These are phyloP conservation scores for Nesidiocoris tenuis DNA, from an alignment of 2,888 invertebrate species.

Conservation along the genomic window DNA sequence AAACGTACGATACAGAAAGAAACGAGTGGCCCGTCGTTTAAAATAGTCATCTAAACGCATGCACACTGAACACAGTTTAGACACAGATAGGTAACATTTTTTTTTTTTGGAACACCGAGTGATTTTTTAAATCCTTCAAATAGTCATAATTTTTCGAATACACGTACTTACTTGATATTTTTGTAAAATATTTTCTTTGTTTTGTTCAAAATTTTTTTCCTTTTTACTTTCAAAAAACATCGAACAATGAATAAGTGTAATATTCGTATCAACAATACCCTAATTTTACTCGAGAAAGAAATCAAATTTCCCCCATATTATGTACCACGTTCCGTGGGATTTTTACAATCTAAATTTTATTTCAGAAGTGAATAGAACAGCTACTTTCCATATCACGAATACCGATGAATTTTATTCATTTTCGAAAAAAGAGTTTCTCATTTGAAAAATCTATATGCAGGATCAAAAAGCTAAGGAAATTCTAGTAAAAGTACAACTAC, in stretches of 20 bases:
- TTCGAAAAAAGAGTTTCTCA: neutral
- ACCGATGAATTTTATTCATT: neutral
- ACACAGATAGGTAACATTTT: conserved; percentile 45
- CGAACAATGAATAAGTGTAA: conserved; percentile 32
- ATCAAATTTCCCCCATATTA: neutral
- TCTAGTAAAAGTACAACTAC: conserved; percentile 27
- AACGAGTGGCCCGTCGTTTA: conserved; percentile 3
- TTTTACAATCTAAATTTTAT: neutral
- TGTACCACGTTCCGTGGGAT: neutral
- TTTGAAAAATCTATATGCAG: neutral
- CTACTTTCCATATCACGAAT: neutral
- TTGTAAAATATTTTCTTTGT: conserved; percentile 33
- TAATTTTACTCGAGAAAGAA: neutral
- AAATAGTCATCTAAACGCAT: neutral
- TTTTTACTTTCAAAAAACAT: conserved; percentile 31
- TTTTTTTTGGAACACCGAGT: conserved; percentile 45
- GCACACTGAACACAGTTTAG: conserved; percentile 48
- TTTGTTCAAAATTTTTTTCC: neutral
- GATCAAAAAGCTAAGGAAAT: conserved; percentile 28
- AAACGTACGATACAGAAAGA: neutral
- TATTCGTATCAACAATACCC: neutral
- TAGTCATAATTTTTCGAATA: conserved; percentile 25
- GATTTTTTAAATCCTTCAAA: conserved; percentile 26
- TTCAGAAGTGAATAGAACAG: neutral
- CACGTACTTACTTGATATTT: conserved; percentile 17